Base-by-base conservation (phyloP, 2,888 invertebrate species). In the Drosophila mayaguana region DNA sequence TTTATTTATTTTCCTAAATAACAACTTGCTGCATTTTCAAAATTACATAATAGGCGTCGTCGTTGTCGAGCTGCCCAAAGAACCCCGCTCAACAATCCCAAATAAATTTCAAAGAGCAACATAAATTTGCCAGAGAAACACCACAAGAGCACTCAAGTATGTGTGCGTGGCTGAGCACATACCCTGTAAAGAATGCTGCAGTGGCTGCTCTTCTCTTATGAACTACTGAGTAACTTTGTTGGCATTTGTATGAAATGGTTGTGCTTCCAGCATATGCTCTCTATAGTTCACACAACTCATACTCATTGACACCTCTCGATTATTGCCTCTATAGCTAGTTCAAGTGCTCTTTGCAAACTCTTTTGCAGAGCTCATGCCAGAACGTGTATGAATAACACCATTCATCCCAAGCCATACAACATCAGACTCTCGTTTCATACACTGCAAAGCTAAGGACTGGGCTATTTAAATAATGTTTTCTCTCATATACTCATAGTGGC, bases 31-130 rank as follows among this genome's bases (percentile, higher is more conserved):
- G 62, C 63, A 48, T 69, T 62, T 66, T 46, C 28, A 57, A 60
- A 68, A 72, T 83, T 88, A 78, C 87, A 83, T 70, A 86, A 83
- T 54, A 73, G 63, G 48, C 55, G 72, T 45, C 72, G 38, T 51
- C 50, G 51, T 34, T 20, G 48, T 48, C 51, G 36, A 16, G 53
- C 54, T 48, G 56, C 48, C 66, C 55, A 68, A 69, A 83, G 83
- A 83, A 83, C 88, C 80, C 71, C 65, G 51, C 65, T 43, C 63
- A 40, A 66, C 70, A 72, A 65, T 48, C 59, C 64, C 55, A 63
- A 59, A 63, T 71, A 69, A 73, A 74, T 80, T 61, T 63, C 78
- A 62, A 69, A 78, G 53, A 69, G 54, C 65, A 45, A 66, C 77
- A 77, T 87, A 75, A 83, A 72, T 73, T 65, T 25, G n/a, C 43